phyloP scores from a whole-genome alignment of 2,888 invertebrate species.

The Ophonus ardosiacus region DNA sequence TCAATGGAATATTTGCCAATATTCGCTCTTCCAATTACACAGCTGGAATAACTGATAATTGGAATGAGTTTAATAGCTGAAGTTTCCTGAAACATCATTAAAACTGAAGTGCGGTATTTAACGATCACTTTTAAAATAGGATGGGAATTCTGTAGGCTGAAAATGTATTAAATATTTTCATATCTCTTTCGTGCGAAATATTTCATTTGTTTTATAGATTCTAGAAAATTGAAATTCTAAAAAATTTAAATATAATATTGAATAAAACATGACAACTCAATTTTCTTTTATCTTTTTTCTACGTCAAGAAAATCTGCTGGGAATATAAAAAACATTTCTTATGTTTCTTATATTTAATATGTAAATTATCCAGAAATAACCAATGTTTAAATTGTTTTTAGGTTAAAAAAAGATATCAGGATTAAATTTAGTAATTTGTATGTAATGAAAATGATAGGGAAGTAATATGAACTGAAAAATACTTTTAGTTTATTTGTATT shows the following conservation, averaged over 20 bases:
- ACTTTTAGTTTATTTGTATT: slow-evolving; percentile 14
- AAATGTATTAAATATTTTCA: background rate
- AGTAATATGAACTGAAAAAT: slow-evolving; percentile 1
- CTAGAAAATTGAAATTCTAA: slow-evolving; percentile 2
- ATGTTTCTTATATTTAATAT: background rate
- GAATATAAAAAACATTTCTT: background rate
- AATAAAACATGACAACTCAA: background rate
- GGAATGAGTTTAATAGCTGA: background rate
- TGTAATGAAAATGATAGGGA: slow-evolving; percentile 35
- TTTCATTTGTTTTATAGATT: slow-evolving; percentile 18
- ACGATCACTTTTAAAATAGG: slow-evolving; percentile 1
- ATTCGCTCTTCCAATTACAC: background rate
- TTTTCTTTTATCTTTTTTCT: slow-evolving; percentile 5
- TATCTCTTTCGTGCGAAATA: slow-evolving; percentile 21
- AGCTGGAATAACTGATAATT: background rate
- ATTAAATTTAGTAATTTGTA: slow-evolving; percentile 10
- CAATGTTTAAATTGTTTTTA: background rate
- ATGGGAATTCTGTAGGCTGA: background rate
- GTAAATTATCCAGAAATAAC: background rate
- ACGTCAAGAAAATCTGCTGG: background rate
- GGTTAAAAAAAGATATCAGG: slow-evolving; percentile 7
- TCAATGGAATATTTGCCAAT: background rate
- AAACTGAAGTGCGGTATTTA: slow-evolving; percentile 17
- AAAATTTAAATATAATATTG: background rate
- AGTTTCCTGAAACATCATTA: slow-evolving; percentile 31